phyloP scores from a whole-genome alignment of 2,113 vertebrate genomes.

The Callithrix jacchus region DNA sequence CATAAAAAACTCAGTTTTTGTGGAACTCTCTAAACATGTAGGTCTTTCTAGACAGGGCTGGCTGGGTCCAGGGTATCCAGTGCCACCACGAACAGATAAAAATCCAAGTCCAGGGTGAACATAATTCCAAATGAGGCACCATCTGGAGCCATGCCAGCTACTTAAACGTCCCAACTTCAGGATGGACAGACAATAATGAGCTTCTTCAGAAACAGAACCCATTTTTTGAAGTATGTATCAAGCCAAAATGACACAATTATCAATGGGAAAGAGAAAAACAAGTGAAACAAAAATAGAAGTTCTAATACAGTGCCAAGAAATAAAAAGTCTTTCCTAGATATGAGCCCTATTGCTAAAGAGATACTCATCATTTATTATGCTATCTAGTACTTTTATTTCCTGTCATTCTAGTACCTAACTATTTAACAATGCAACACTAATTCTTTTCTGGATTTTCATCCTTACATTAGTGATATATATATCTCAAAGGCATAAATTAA shows the following conservation, averaged over 20 bases:
- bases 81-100: background rate
- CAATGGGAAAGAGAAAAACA: background rate
- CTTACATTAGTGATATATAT: background rate
- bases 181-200: background rate
- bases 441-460: background rate
- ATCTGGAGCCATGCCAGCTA: background rate
- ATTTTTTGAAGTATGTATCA: background rate
- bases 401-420: background rate
- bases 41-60: constrained; percentile 11
- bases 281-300: constrained; percentile 15
- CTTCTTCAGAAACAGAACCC: background rate
- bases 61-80: background rate
- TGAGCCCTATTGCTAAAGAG: constrained; percentile 1
- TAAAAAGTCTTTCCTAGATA: constrained; percentile 44
- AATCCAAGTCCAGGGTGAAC: constrained; percentile 5
- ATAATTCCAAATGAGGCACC: background rate
- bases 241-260: background rate
- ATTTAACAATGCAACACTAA: constrained; percentile 20
- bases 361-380: background rate
- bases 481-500: constrained; percentile 32
- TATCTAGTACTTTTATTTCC: constrained; percentile 36
- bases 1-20: background rate
- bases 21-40: background rate
- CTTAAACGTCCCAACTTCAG: background rate
- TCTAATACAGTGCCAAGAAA: background rate